Evolutionary conservation across 2,797 vertebrate species (phyloP), one percentile per base, ranked within the genome.

Genomic region (Varecia variegata): DNA sequence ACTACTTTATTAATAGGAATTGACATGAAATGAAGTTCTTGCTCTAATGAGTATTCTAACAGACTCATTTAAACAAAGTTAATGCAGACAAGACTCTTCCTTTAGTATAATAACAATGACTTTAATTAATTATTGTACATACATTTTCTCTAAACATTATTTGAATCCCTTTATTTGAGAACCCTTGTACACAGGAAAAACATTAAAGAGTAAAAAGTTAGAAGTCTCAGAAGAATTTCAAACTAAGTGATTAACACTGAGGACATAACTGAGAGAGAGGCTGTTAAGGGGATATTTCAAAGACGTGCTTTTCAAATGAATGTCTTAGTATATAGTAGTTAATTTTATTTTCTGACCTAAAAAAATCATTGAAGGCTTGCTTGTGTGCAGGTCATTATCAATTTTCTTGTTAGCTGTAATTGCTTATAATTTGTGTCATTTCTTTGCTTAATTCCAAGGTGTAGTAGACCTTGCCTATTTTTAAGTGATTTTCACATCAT

Each of bases 11-110:
- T 97, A 86, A 81, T 85, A 83, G 45, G 93, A 97, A 97, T 45
- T 97, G 82, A 97, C 86, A 86, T 50, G 62, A 62, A 97, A 94
- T 85, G 21, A 96, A 96, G 17, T 40, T 71, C 20, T 94, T 82
- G 60, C 82, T 93, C 40, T 97, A 96, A 96, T 79, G 60, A 96
- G 12, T 65, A 77, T 90, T 92, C 58, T 73, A 52, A 93, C 62
- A 88, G 62, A 71, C 56, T 50, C 43, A 40, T n/a, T 80, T 60
- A 93, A 97, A 94, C 50, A n/a, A 56, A 4, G 0, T 82, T 68
- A 88, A 56, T 50, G 60, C 18, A 83, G 52, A 95, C 12, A 67
- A 84, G 6, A 32, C 32, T 81, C 35, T 67, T 82, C 15, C 4
- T 93, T 98, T 93, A 84, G 60, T 88, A 94, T 93, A 94, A 90